Percentiles rank a stretch among this genome's conserved stretches.
These are phyloP conservation scores for Unio delphinus DNA, from an alignment of 2,888 invertebrate genomes.

Conservation along the genomic window DNA sequence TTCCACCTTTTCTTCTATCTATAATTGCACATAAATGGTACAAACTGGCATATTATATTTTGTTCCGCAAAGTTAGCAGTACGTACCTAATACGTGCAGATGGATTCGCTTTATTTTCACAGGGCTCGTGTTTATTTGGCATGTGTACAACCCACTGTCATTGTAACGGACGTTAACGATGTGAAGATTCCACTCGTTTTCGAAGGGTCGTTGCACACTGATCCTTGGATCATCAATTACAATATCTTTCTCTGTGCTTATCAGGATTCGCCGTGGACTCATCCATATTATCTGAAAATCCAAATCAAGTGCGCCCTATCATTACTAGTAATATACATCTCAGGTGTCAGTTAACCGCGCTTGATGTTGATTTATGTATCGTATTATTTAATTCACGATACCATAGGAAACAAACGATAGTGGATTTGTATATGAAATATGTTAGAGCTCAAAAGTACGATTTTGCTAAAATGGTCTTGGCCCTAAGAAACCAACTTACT, in stretches of 20 bases:
- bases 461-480: too few relatives aligned
- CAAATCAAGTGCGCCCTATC: not conserved
- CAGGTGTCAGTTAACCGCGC: too few relatives aligned
- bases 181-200: slow-evolving; percentile 51
- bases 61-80: not conserved
- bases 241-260: slow-evolving; percentile 21
- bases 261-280: slow-evolving; percentile 28
- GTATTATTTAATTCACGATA: too few relatives aligned
- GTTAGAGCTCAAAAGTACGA: too few relatives aligned
- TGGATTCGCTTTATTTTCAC: slow-evolving; percentile 53
- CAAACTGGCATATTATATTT: too few relatives aligned
- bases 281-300: slow-evolving; percentile 28
- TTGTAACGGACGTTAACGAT: slow-evolving; percentile 34
- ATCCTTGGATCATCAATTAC: slow-evolving; percentile 49
- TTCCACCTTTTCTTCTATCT: too few relatives aligned
- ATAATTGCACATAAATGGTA: too few relatives aligned
- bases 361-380: too few relatives aligned
- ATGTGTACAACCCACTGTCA: slow-evolving; percentile 42
- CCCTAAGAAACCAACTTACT: too few relatives aligned
- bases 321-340: too few relatives aligned
- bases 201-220: slow-evolving; percentile 35
- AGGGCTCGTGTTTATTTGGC: slow-evolving; percentile 52
- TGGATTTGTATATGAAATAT: too few relatives aligned
- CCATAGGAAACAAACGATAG: too few relatives aligned
- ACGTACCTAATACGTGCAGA: slow-evolving; percentile 57